Conservation (phyloP, 2,113 vertebrate genomes). For the Chascanopsetta lugubris region DNA sequence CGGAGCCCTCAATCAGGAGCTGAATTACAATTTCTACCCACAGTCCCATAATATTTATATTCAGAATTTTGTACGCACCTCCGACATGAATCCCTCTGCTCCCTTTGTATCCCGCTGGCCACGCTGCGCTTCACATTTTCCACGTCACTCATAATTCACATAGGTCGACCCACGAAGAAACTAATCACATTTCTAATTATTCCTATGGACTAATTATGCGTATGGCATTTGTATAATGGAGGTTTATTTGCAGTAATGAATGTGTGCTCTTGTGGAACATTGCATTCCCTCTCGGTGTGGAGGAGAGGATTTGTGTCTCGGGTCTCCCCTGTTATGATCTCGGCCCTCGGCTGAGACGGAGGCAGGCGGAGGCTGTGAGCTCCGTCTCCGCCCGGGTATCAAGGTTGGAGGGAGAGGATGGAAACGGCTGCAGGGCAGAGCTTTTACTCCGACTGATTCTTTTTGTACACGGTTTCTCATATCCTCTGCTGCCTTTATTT, state of each 20-base stretch:
- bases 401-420: constrained; percentile 57
- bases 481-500: constrained; percentile 48
- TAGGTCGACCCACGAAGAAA: constrained; percentile 66
- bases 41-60: constrained; percentile 1
- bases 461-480: constrained; percentile 45
- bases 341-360: constrained; percentile 61
- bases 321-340: constrained; percentile 63
- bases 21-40: no score
- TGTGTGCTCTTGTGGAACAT: constrained; percentile 82
- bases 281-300: constrained; percentile 64
- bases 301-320: constrained; percentile 46
- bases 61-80: constrained; percentile 35
- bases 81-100: constrained; percentile 34
- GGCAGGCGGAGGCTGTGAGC: constrained; percentile 38
- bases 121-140: constrained; percentile 43
- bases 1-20: no score
- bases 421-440: constrained; percentile 48
- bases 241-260: constrained; percentile 80
- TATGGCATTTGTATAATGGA: constrained; percentile 79
- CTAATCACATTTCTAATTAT: constrained; percentile 79
- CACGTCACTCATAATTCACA: constrained; percentile 76
- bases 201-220: constrained; percentile 76
- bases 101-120: constrained; percentile 26
- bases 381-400: constrained; percentile 50
- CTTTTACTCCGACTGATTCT: constrained; percentile 39